phyloP scores from a whole-genome alignment of 1,140 invertebrate genomes.

The Andrena cerasifolii region DNA sequence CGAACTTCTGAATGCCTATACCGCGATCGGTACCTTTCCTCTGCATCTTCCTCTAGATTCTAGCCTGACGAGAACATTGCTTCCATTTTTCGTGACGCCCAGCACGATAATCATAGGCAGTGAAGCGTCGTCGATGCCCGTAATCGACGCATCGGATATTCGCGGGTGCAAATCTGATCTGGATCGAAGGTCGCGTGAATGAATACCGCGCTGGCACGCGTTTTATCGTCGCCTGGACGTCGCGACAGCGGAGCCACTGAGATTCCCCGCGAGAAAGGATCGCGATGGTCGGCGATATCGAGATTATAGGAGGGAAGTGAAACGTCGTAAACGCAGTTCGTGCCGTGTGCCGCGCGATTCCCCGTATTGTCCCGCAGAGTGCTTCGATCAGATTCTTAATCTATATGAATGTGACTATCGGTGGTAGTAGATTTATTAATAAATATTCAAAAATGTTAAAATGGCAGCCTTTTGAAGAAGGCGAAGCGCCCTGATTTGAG shows the following conservation, averaged over 20 bases:
- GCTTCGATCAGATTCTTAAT: too few species aligned
- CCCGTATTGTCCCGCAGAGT: too few species aligned
- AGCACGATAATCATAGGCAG: too few species aligned
- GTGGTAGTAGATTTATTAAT: too few species aligned
- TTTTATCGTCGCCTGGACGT: slow-evolving; percentile 1
- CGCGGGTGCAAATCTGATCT: too few species aligned
- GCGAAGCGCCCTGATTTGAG: too few species aligned
- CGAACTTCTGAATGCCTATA: slow-evolving; percentile 4
- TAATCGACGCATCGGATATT: too few species aligned
- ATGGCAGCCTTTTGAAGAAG: too few species aligned
- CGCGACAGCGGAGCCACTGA: background rate
- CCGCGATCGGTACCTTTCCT: slow-evolving; percentile 8
- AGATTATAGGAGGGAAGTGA: slow-evolving; percentile 11
- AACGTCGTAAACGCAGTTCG: background rate
- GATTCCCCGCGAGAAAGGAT: slow-evolving; percentile 4
- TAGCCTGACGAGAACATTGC: background rate
- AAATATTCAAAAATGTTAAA: too few species aligned
- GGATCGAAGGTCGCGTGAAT: background rate
- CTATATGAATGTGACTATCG: too few species aligned
- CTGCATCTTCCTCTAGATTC: background rate
- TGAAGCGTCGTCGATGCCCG: too few species aligned
- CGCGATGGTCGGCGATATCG: background rate
- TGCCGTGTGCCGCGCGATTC: background rate
- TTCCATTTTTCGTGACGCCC: background rate
- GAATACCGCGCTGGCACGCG: background rate